Evolutionary conservation across 1,140 invertebrate species (phyloP).

Genomic region (Zophobas morio): DNA sequence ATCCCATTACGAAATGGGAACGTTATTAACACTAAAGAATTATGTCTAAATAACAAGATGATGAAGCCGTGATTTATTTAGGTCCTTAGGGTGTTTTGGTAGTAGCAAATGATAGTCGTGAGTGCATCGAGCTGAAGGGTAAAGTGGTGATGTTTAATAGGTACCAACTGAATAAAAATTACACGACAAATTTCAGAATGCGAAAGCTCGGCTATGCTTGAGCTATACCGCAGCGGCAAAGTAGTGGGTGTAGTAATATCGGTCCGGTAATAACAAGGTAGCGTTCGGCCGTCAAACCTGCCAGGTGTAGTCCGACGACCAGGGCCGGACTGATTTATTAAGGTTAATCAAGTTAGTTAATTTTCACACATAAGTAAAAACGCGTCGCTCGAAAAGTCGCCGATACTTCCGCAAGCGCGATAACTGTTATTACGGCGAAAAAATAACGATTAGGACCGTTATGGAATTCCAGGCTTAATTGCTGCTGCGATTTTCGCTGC

Average conservation of each 20-base stretch:
- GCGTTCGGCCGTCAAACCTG: conserved; percentile 46
- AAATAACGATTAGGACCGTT: no score
- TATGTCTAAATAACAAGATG: conserved; percentile 38
- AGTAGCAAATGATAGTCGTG: conserved; percentile 24
- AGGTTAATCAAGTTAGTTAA: conserved; percentile 6
- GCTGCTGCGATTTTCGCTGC: background rate
- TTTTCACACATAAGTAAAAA: conserved; percentile 3
- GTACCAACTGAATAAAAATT: conserved; percentile 23
- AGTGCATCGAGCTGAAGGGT: conserved; percentile 15
- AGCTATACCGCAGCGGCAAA: conserved; percentile 36
- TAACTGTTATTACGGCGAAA: no score
- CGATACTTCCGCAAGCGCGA: no score
- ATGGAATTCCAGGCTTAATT: background rate
- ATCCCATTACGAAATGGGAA: background rate
- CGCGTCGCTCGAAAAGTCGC: background rate
- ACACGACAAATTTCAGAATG: conserved; percentile 40
- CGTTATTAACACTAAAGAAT: conserved; percentile 7
- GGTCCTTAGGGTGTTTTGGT: conserved; percentile 39
- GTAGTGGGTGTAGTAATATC: conserved; percentile 59
- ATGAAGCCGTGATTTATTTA: conserved; percentile 28
- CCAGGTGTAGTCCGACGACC: conserved; percentile 46
- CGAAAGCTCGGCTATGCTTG: conserved; percentile 36
- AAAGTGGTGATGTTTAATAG: conserved; percentile 24
- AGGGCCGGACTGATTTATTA: conserved; percentile 41
- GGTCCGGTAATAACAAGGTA: conserved; percentile 58